These are phyloP conservation scores for Hypolimnas misippus DNA, from an alignment of 2,888 invertebrate genomes.

Conservation along the genomic window DNA sequence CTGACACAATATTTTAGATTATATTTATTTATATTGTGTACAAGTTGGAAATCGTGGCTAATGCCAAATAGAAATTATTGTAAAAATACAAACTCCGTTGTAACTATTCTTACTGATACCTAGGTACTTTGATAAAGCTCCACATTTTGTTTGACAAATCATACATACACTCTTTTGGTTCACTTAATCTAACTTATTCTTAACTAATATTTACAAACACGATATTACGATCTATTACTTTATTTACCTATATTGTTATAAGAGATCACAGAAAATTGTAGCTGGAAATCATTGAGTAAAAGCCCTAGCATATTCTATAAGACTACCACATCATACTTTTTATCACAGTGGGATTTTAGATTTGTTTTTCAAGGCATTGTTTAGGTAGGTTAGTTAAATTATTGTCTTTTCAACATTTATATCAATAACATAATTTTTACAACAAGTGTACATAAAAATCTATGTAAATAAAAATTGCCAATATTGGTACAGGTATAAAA, in stretches of 20 bases:
- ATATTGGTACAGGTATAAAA: slow-evolving; percentile 26
- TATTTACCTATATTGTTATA: slow-evolving; percentile 80
- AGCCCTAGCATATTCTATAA: slow-evolving; percentile 74
- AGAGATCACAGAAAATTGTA: slow-evolving; percentile 86
- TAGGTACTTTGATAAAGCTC: slow-evolving; percentile 84
- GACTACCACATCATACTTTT: slow-evolving; percentile 78
- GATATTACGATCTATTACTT: slow-evolving; percentile 72
- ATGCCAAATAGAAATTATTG: slow-evolving; percentile 76
- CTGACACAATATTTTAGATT: slow-evolving; percentile 74
- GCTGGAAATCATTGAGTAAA: slow-evolving; percentile 83
- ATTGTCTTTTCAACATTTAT: slow-evolving; percentile 62
- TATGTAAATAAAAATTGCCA: slow-evolving; percentile 27
- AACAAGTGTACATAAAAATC: slow-evolving; percentile 23
- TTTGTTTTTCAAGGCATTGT: slow-evolving; percentile 73
- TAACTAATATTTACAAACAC: slow-evolving; percentile 75
- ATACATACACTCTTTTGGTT: slow-evolving; percentile 82
- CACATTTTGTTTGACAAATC: slow-evolving; percentile 83
- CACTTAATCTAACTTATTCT: slow-evolving; percentile 60
- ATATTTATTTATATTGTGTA: slow-evolving; percentile 70
- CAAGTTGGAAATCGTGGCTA: slow-evolving; percentile 69
- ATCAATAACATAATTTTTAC: slow-evolving; percentile 29
- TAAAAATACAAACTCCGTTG: slow-evolving; percentile 82
- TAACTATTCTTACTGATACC: slow-evolving; percentile 75
- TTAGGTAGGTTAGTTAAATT: slow-evolving; percentile 61
- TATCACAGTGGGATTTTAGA: slow-evolving; percentile 79